These are phyloP conservation scores for Lanius collurio DNA, from an alignment of 2,113 vertebrate species.

Conservation along the genomic window DNA sequence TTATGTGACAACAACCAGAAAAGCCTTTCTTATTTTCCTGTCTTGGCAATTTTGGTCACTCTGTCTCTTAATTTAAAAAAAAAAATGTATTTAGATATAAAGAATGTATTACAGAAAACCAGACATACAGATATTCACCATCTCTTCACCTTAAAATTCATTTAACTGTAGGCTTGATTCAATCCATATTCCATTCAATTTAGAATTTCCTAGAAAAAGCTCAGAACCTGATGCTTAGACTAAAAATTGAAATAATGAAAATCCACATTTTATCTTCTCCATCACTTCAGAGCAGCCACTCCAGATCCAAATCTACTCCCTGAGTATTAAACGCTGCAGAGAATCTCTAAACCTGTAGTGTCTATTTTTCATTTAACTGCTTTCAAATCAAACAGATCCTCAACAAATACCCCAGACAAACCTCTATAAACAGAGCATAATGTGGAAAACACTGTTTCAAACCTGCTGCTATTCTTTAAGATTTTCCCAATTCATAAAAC, in stretches of 20 bases:
- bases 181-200: background rate
- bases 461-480: background rate
- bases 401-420: background rate
- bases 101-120: background rate
- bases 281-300: background rate
- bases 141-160: background rate
- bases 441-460: background rate
- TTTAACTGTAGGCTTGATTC: background rate
- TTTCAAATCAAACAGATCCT: background rate
- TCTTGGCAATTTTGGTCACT: background rate
- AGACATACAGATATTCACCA: background rate
- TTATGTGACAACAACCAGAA: background rate
- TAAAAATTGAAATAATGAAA: background rate
- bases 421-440: background rate
- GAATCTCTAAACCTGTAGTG: background rate
- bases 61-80: background rate
- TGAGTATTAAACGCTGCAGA: accelerated
- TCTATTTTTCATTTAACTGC: background rate
- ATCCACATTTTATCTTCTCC: background rate
- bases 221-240: background rate
- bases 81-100: background rate
- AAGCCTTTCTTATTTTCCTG: background rate
- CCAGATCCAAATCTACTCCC: background rate
- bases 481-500: background rate
- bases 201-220: background rate